phyloP scores from a whole-genome alignment of 2,797 vertebrate species.

The Coluber constrictor region DNA sequence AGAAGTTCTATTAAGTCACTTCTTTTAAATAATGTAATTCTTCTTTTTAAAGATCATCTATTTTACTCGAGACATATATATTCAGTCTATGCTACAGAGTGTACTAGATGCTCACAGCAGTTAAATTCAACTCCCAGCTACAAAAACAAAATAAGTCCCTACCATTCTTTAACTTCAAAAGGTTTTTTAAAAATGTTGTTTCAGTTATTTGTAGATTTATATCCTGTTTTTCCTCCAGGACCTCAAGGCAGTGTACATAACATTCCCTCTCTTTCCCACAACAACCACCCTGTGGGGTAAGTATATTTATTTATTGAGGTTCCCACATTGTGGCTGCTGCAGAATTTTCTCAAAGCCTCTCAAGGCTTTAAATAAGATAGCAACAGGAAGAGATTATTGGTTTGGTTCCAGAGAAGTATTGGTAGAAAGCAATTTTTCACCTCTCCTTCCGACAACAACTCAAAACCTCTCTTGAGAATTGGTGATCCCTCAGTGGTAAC shows the following conservation, averaged over 20 bases:
- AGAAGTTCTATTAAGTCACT: background rate
- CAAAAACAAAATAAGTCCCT: background rate
- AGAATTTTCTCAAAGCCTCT: background rate
- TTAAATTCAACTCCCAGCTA: background rate
- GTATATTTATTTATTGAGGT: background rate
- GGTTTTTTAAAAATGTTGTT: background rate
- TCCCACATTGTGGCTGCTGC: background rate
- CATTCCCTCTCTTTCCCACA: background rate
- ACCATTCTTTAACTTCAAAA: background rate
- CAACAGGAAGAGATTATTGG: background rate
- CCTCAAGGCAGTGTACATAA: background rate
- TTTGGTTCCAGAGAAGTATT: background rate
- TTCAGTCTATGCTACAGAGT: background rate
- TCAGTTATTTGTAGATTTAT: background rate
- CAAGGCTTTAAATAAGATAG: background rate
- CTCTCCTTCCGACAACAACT: background rate
- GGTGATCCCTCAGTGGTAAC: background rate
- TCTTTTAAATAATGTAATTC: background rate
- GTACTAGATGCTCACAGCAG: background rate
- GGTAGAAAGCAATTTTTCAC: background rate
- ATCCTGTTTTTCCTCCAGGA: background rate
- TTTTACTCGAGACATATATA: background rate
- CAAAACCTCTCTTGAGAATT: background rate
- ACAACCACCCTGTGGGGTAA: background rate
- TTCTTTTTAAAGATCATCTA: background rate